A percentile compares a stretch with the other conserved stretches of the same genome.
phyloP scores from a whole-genome alignment of 1,140 invertebrate species.

The Ctenoplectra terminalis region DNA sequence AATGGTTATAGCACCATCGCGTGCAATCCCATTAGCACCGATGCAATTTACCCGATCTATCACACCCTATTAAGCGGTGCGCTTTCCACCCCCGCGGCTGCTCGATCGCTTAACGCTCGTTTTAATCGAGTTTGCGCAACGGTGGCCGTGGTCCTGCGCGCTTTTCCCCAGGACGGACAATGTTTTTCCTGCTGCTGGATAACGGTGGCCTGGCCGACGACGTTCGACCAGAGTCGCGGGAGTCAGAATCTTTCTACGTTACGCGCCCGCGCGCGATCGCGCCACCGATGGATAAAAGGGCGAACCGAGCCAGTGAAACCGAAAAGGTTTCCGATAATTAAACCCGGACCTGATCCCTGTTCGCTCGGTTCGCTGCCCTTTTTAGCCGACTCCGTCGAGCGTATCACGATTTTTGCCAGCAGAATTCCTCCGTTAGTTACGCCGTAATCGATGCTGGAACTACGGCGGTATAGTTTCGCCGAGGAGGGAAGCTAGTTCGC shows the following conservation, averaged over 20 bases:
- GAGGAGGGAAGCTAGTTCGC: no score
- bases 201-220: conserved; percentile 10
- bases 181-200: conserved; percentile 45
- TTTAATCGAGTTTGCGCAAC: conserved; percentile 80
- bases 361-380: not conserved
- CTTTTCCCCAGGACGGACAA: conserved; percentile 32
- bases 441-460: conserved; percentile 1
- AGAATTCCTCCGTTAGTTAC: not conserved
- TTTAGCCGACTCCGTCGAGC: conserved; percentile 3
- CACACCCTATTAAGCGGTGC: conserved; percentile 83
- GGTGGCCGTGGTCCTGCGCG: conserved; percentile 50
- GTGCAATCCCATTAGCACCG: conserved; percentile 83
- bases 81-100: conserved; percentile 74
- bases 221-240: conserved; percentile 9
- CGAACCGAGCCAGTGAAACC: conserved; percentile 42
- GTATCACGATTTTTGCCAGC: conserved; percentile 24
- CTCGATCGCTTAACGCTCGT: conserved; percentile 81
- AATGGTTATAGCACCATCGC: conserved; percentile 83
- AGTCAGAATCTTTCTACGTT: no score
- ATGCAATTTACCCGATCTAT: conserved; percentile 84
- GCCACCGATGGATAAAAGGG: conserved; percentile 28
- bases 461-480: not conserved
- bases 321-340: conserved; percentile 62
- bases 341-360: not conserved
- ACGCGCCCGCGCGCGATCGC: not conserved